Conservation (phyloP, 2,888 invertebrate genomes). For the Euphydryas editha region DNA sequence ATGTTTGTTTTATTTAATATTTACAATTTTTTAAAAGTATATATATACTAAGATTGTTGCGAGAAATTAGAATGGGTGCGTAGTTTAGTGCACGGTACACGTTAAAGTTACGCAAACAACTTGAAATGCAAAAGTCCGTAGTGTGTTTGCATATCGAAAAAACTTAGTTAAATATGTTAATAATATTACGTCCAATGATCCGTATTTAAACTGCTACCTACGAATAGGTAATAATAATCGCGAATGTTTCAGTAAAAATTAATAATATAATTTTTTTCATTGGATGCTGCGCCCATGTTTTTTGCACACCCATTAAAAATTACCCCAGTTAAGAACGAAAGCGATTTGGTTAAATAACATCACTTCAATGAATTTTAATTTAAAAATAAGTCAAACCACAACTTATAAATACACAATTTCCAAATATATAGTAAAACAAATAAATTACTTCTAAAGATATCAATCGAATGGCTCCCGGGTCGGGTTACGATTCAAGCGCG, state of each 20-base stretch:
- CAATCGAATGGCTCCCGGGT: background rate
- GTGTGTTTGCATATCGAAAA: background rate
- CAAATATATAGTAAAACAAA: background rate
- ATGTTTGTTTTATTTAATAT: constrained; percentile 42
- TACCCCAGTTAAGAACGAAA: constrained; percentile 1
- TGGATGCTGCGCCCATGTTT: background rate
- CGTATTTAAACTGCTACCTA: background rate
- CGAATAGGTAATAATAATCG: constrained; percentile 3
- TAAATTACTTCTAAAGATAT: background rate
- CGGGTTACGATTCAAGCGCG: constrained; percentile 8
- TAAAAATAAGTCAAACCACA: background rate
- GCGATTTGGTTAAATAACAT: constrained; percentile 1
- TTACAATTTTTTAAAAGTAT: background rate
- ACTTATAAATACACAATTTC: background rate
- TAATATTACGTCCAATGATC: background rate
- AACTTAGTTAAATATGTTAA: background rate
- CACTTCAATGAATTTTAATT: constrained; percentile 9
- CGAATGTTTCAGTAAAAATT: constrained; percentile 10
- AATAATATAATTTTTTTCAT: constrained; percentile 11
- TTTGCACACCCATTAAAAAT: constrained; percentile 6
- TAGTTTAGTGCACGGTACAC: background rate
- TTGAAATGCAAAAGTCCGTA: background rate
- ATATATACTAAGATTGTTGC: background rate
- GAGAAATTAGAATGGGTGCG: background rate
- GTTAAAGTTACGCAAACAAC: no score